Evolutionary conservation across 2,888 invertebrate genomes (phyloP).

Genomic region (Corbicula japonica): DNA sequence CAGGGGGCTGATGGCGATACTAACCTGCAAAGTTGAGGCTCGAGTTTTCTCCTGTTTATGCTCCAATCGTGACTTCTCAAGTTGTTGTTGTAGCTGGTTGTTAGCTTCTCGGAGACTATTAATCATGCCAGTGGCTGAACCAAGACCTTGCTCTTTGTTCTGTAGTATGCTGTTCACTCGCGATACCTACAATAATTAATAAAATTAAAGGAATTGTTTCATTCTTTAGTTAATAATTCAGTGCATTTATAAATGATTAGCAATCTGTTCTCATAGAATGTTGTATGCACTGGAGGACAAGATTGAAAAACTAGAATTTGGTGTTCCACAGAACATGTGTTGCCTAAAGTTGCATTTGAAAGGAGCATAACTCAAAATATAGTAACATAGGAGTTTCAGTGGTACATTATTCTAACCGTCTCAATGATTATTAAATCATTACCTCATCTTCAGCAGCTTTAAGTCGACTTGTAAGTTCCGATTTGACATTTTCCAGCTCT

Average conservation of each 20-base stretch:
- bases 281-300: too few relatives aligned
- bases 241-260: too few relatives aligned
- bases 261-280: too few relatives aligned
- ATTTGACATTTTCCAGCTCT: slow-evolving; percentile 77
- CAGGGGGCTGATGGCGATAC: too few relatives aligned
- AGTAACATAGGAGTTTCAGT: background rate
- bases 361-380: background rate
- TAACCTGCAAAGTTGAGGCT: slow-evolving; percentile 76
- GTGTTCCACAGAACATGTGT: too few relatives aligned
- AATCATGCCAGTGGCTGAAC: slow-evolving; percentile 81
- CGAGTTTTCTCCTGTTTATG: slow-evolving; percentile 75
- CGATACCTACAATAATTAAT: slow-evolving; percentile 72
- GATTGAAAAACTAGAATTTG: too few relatives aligned
- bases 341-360: background rate
- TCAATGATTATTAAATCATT: background rate
- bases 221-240: background rate
- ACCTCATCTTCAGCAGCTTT: slow-evolving; percentile 81
- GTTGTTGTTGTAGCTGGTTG: slow-evolving; percentile 78
- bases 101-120: slow-evolving; percentile 79
- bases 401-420: background rate
- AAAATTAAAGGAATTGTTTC: background rate
- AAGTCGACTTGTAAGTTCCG: slow-evolving; percentile 77
- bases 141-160: slow-evolving; percentile 82
- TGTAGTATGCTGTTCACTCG: slow-evolving; percentile 79
- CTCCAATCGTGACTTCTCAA: slow-evolving; percentile 80